Evolutionary conservation across 2,888 invertebrate genomes (phyloP).

Genomic region (Polymixis lichenea): DNA sequence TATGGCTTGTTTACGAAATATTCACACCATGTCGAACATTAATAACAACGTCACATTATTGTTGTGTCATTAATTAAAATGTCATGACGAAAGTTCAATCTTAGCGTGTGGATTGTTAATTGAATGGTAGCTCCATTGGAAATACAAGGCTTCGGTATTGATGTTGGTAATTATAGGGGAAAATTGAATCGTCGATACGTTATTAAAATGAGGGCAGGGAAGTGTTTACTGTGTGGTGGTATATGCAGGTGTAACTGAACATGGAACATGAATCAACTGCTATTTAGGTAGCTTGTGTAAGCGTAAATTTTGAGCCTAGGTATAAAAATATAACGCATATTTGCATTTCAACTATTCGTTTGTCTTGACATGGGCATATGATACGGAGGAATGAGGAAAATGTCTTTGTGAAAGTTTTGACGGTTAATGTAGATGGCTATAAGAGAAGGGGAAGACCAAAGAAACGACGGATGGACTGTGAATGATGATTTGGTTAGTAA

Average conservation of each 20-base stretch:
- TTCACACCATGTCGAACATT: slow-evolving; percentile 36
- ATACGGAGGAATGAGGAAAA: too few species aligned
- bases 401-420: too few species aligned
- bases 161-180: slow-evolving; percentile 53
- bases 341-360: too few species aligned
- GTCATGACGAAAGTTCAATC: slow-evolving; percentile 33
- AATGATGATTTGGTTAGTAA: too few species aligned
- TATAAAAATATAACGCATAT: neutral
- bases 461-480: too few species aligned
- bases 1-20: slow-evolving; percentile 43
- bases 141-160: slow-evolving; percentile 50
- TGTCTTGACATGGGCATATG: too few species aligned
- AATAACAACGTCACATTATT: slow-evolving; percentile 22
- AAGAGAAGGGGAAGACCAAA: too few species aligned
- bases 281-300: neutral
- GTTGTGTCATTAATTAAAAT: slow-evolving; percentile 55
- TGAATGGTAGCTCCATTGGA: slow-evolving; percentile 47
- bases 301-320: neutral
- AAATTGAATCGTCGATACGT: slow-evolving; percentile 50
- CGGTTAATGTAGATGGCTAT: too few species aligned
- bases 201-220: slow-evolving; percentile 30
- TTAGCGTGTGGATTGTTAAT: slow-evolving; percentile 52
- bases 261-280: too few species aligned
- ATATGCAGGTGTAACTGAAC: neutral
- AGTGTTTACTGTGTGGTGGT: neutral